Conservation (phyloP, 2,113 vertebrate genomes). For the Heliornis fulica region DNA sequence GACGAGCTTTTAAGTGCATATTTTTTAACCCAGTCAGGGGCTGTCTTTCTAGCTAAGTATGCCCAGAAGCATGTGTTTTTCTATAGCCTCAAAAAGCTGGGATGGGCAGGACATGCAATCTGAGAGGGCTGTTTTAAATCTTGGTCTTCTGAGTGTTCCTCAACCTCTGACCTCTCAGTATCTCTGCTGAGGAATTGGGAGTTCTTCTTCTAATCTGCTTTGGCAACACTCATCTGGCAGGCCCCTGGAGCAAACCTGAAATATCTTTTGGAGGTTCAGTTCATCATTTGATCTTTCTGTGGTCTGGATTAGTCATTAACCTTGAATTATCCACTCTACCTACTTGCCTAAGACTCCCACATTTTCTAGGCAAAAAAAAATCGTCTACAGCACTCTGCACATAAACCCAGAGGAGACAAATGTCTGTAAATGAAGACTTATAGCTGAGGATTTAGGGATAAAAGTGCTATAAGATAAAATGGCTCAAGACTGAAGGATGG, state of each 20-base stretch:
- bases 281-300: constrained; percentile 44
- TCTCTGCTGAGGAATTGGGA: constrained; percentile 36
- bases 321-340: constrained; percentile 28
- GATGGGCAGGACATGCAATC: constrained; percentile 4
- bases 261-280: constrained; percentile 28
- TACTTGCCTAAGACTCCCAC: constrained; percentile 21
- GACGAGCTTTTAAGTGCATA: neutral
- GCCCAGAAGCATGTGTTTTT: constrained; percentile 35
- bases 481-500: neutral
- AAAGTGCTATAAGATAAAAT: neutral
- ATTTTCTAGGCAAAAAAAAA: neutral
- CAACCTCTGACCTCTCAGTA: constrained; percentile 56
- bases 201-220: constrained; percentile 51
- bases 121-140: constrained; percentile 43
- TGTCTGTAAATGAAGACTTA: neutral
- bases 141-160: constrained; percentile 29
- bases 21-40: neutral
- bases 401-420: neutral
- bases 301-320: constrained; percentile 54
- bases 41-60: constrained; percentile 11
- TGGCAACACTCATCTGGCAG: constrained; percentile 35
- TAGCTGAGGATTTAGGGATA: neutral
- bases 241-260: constrained; percentile 46
- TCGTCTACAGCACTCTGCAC: neutral
- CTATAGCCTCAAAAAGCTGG: neutral